These are phyloP conservation scores for Branchipolynoe longqiensis DNA, from an alignment of 2,888 invertebrate species.

Conservation along the genomic window DNA sequence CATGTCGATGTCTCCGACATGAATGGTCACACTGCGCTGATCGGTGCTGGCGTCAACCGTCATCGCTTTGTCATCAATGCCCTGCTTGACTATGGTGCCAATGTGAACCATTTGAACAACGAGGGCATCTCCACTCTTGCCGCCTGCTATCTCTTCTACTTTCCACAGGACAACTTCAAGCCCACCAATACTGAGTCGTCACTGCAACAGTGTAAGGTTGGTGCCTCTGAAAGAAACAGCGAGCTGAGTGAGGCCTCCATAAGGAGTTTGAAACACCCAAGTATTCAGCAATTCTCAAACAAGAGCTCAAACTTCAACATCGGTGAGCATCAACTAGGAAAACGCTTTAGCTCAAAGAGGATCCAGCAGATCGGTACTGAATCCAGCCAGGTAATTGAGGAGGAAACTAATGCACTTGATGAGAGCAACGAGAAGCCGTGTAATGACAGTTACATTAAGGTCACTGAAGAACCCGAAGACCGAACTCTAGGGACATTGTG, in stretches of 20 bases:
- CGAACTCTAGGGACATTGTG: conserved; percentile 51
- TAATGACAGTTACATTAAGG: no score
- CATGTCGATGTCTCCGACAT: conserved; percentile 79
- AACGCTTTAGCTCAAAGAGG: conserved; percentile 52
- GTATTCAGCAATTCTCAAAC: no score
- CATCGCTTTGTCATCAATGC: conserved; percentile 79
- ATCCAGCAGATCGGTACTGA: conserved; percentile 59
- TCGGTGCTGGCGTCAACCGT: conserved; percentile 80
- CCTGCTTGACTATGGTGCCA: conserved; percentile 80
- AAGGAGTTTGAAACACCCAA: conserved; percentile 63
- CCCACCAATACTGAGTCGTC: conserved; percentile 59
- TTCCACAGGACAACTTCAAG: conserved; percentile 77
- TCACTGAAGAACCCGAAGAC: not conserved
- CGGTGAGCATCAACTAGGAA: no score
- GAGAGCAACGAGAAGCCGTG: conserved; percentile 4
- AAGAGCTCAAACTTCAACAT: no score
- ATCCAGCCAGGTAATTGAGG: conserved; percentile 30
- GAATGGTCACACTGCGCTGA: conserved; percentile 78
- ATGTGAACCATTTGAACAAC: conserved; percentile 79
- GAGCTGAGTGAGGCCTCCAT: conserved; percentile 66
- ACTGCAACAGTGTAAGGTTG: no score
- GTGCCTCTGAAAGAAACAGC: no score
- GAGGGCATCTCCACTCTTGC: conserved; percentile 80
- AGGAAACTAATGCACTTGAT: not conserved
- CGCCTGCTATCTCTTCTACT: conserved; percentile 79